Conservation (phyloP, 2,797 vertebrate species). For the Momotus momota region DNA sequence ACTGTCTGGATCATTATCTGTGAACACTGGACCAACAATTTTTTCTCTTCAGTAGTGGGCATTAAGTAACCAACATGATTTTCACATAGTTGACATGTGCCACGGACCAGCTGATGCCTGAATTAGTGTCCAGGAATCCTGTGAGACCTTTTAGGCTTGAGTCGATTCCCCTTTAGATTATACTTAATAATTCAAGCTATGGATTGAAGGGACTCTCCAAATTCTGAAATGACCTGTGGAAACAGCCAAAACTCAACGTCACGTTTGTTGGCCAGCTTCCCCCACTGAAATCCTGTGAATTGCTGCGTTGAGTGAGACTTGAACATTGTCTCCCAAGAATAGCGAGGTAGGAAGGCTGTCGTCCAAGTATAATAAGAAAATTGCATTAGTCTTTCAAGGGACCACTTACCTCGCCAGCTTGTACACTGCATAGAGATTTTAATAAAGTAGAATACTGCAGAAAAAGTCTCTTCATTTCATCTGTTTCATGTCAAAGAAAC, state of each 20-base stretch:
- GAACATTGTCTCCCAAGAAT: slow-evolving; percentile 35
- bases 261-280: slow-evolving; percentile 16
- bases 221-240: not conserved
- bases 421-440: not conserved
- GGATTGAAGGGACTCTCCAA: not conserved
- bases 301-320: slow-evolving; percentile 28
- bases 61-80: not conserved
- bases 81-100: not conserved
- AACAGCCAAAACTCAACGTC: not conserved
- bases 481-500: slow-evolving; percentile 28
- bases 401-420: slow-evolving; percentile 53
- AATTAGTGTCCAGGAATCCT: not conserved
- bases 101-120: not conserved
- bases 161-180: not conserved
- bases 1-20: not conserved
- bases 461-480: slow-evolving; percentile 56
- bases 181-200: not conserved
- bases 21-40: not conserved
- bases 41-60: not conserved
- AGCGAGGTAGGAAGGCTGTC: slow-evolving; percentile 20
- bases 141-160: not conserved
- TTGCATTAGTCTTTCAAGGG: slow-evolving; percentile 53
- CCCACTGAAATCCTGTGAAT: slow-evolving; percentile 26
- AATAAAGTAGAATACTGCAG: slow-evolving; percentile 58
- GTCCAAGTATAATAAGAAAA: slow-evolving; percentile 59